A percentile compares a stretch with the other conserved stretches of the same genome.
Evolutionary conservation across 2,797 vertebrate species (phyloP).

Genomic region (Morelia viridis): DNA sequence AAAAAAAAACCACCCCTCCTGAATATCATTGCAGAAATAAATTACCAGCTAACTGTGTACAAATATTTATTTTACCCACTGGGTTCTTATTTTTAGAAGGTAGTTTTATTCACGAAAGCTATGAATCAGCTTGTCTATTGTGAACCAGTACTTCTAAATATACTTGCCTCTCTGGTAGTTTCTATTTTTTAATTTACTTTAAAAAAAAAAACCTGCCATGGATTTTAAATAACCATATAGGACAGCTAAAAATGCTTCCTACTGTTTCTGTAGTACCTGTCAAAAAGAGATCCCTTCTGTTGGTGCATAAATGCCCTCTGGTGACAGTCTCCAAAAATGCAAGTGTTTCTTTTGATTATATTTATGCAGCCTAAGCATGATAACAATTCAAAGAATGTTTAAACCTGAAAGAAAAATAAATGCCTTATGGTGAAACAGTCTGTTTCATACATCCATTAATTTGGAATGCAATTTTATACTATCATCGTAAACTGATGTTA

Average conservation of each 20-base stretch:
- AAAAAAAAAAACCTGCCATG: slow-evolving; percentile 40
- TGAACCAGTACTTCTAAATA: slow-evolving; percentile 32
- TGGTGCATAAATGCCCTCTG: slow-evolving; percentile 82
- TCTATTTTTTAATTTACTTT: slow-evolving; percentile 38
- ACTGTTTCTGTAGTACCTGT: slow-evolving; percentile 54
- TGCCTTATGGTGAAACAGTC: slow-evolving; percentile 5
- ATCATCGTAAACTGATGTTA: not conserved
- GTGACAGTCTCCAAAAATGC: slow-evolving; percentile 76
- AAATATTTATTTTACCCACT: slow-evolving; percentile 30
- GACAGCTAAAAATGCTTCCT: slow-evolving; percentile 52
- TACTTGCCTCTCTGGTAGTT: slow-evolving; percentile 28
- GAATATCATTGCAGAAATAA: not conserved
- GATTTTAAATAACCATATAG: slow-evolving; percentile 53
- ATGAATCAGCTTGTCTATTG: slow-evolving; percentile 25
- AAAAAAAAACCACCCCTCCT: slow-evolving; percentile 25
- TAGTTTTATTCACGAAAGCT: slow-evolving; percentile 22
- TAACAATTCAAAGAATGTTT: slow-evolving; percentile 9
- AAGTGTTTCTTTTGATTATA: slow-evolving; percentile 52
- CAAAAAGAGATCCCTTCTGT: slow-evolving; percentile 67
- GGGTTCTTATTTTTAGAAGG: slow-evolving; percentile 17
- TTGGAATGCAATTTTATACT: not conserved
- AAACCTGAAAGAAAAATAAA: slow-evolving; percentile 38
- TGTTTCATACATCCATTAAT: not conserved
- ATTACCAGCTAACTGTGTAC: slow-evolving; percentile 28
- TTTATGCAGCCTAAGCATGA: slow-evolving; percentile 9